phyloP scores from a whole-genome alignment of 2,888 invertebrate species.

The Toxonevra muliebris region DNA sequence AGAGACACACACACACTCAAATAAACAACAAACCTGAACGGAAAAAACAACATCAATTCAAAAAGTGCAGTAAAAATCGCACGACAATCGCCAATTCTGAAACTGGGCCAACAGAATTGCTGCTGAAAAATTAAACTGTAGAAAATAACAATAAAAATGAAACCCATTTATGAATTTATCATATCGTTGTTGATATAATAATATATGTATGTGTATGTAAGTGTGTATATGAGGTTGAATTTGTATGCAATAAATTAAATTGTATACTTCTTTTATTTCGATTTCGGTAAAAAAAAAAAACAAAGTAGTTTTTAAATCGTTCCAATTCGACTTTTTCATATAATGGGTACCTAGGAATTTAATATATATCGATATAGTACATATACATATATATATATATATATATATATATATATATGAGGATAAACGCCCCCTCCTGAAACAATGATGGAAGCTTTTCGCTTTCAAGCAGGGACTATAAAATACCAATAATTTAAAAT shows the following conservation, averaged over 20 bases:
- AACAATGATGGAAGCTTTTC: no score
- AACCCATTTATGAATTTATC: slow-evolving; percentile 28
- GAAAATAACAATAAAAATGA: slow-evolving; percentile 8
- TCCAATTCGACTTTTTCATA: no score
- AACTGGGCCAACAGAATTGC: slow-evolving; percentile 36
- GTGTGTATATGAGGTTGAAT: background rate
- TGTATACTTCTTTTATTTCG: slow-evolving; percentile 27
- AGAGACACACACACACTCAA: background rate
- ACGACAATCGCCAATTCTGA: slow-evolving; percentile 21
- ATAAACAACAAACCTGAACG: slow-evolving; percentile 19
- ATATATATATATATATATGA: background rate
- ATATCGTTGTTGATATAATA: slow-evolving; percentile 17
- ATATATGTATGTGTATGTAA: background rate
- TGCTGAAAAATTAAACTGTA: slow-evolving; percentile 32
- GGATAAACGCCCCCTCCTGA: no score
- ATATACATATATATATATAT: slow-evolving; percentile 1
- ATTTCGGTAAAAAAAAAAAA: slow-evolving; percentile 24
- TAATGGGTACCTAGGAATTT: background rate
- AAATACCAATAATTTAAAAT: no score
- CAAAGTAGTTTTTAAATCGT: no score
- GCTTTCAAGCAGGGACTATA: no score
- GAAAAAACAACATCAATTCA: slow-evolving; percentile 37
- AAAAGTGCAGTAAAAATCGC: slow-evolving; percentile 23
- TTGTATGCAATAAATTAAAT: slow-evolving; percentile 27
- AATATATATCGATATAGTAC: slow-evolving; percentile 3